Conservation (phyloP, 2,888 invertebrate species). For the Lochmaea crataegi region DNA sequence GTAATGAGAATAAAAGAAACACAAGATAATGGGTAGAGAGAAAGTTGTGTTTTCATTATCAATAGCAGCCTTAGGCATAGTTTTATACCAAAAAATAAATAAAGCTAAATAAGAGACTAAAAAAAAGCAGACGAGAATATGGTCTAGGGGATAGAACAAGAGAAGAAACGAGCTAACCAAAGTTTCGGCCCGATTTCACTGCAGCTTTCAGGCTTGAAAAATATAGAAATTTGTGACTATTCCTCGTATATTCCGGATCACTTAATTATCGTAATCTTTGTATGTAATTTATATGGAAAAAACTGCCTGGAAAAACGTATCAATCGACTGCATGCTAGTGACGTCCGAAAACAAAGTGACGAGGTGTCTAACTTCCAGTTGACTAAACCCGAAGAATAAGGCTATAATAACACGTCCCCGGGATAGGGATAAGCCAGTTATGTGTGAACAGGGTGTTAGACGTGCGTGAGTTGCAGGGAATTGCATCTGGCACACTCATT, state of each 20-base stretch:
- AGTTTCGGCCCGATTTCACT: too few species aligned
- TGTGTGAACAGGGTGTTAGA: conserved; percentile 51
- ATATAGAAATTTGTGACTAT: too few species aligned
- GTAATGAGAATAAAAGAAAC: too few species aligned
- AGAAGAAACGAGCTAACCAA: too few species aligned
- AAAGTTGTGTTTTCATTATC: too few species aligned
- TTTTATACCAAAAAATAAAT: too few species aligned
- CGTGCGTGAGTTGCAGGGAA: conserved; percentile 52
- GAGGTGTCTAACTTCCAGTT: conserved; percentile 66
- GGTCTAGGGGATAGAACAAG: too few species aligned
- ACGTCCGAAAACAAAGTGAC: conserved; percentile 56
- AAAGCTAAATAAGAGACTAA: too few species aligned
- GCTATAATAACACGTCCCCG: conserved; percentile 61
- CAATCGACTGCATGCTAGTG: conserved; percentile 55
- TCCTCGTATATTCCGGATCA: not conserved
- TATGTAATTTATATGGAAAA: not conserved
- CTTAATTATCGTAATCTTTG: not conserved
- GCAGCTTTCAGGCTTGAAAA: too few species aligned
- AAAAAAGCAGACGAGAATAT: too few species aligned
- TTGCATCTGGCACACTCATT: conserved; percentile 64
- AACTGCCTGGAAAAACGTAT: conserved; percentile 37
- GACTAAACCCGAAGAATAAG: conserved; percentile 65
- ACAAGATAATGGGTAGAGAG: too few species aligned
- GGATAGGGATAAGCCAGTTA: conserved; percentile 63
- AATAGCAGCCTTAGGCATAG: too few species aligned